Evolutionary conservation across 2,888 invertebrate genomes (phyloP), one percentile per base, ranked within the genome.

Genomic region (Venusia cambrica): DNA sequence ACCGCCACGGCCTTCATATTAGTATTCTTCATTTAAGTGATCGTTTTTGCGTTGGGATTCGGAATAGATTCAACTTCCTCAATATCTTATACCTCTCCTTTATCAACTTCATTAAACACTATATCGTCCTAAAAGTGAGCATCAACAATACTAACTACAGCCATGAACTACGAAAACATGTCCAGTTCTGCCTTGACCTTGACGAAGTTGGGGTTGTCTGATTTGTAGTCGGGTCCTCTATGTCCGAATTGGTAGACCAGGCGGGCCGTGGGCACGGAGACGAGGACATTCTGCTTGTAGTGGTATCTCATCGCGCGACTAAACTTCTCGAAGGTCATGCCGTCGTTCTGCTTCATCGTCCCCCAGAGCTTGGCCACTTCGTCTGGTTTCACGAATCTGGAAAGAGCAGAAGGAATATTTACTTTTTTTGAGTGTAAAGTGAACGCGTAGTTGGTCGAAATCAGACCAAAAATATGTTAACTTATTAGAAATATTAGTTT

Each of bases 281-380:
- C 89, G 34, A 94, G 89, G 9, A 94, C 93, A 50, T 90, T 80
- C 57, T 92, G 92, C 62, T 92, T 90, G 83, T 95, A 95, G 75
- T 95, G 94, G 73, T 95, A 95, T 70, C 94, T 91, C 93, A 97
- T 95, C 6, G 97, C 97, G 45, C 97, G 81, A 73, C 95, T 96
- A 60, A 97, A 91, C 78, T 97, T 97, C 73, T 97, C 97, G 66
- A 96, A 97, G 19, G 94, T 96, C 97, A 97, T 97, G 67, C 92
- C 92, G 27, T 92, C 91, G 66, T 97, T 97, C 69, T 94, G 92
- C 69, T 96, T 96, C 70, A 94, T 72, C 43, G 91, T 91, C 2
- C 96, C 96, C 97, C 97, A 97, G 22, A 95, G 87, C 58, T 93
- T 91, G 1, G 97, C 96, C 2, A 97, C 94, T 62, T 93, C 92